Evolutionary conservation across 2,797 vertebrate genomes (phyloP), one percentile per base, ranked within the genome.

Genomic region (Trematomus bernacchii): DNA sequence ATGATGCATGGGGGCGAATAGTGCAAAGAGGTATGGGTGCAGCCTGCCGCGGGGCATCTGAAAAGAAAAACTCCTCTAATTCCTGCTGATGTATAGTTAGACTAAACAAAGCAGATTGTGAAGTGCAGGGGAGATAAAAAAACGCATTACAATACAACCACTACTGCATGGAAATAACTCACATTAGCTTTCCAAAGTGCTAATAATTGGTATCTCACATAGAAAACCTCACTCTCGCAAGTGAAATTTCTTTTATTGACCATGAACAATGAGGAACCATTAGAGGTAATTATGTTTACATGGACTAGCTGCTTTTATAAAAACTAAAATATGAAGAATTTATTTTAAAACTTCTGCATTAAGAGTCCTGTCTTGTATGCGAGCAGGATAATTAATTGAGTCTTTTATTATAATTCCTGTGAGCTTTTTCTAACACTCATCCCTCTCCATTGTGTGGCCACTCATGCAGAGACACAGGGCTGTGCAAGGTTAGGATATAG

Each of bases 1-100:
- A 90, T 91, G 89, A 89, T 82, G 80, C 83, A 80, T 84, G 86
- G 82, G 33, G 64, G 59, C 87, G 83, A 84, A 90, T 85, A 73
- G 84, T 50, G 82, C 37, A 50, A 83, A 84, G 89, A 90, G 83
- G 84, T 89, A 80, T 40, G 44, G 72, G 83, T 71, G 62, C 79
- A 50, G 79, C 64, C 51, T 73, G 86, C 89, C 5, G 83, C 55
- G 3, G 87, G 86, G 81, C 81, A 75, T 80, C 70, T 84, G 85
- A 87, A 90, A 83, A 82, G 66, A 52, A 85, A 87, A 85, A 83
- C 73, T 75, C 64, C 64, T 76, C 73, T 87, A 85, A 87, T 90
- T 87, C 83, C 58, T 59, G 77, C 74, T 87, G 88, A 91, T 91
- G 82, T 91, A 91, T 88, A 89, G 66, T 62, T 13, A 9, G 68